These are phyloP conservation scores for Leptinotarsa juncta DNA, from an alignment of 2,888 invertebrate species.

Conservation along the genomic window DNA sequence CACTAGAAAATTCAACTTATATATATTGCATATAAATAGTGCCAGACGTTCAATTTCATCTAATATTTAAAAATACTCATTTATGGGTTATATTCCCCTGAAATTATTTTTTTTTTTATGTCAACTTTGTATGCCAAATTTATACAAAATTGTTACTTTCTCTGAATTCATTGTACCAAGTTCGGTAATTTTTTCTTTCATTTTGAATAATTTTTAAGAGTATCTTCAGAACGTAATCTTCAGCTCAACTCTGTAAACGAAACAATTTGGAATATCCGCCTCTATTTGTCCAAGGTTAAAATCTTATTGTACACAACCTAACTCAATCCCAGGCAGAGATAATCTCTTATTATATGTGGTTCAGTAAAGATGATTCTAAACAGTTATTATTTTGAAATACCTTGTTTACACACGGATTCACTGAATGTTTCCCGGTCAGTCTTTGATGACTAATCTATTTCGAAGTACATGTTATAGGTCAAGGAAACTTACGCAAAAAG, in stretches of 20 bases:
- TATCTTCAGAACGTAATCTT: too few species aligned
- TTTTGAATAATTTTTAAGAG: too few species aligned
- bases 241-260: neutral
- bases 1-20: too few species aligned
- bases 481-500: neutral
- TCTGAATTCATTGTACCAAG: too few species aligned
- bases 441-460: neutral
- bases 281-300: neutral
- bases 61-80: too few species aligned
- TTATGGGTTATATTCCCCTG: too few species aligned
- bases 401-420: slow-evolving; percentile 34
- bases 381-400: slow-evolving; percentile 31
- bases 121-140: too few species aligned
- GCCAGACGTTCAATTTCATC: too few species aligned
- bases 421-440: slow-evolving; percentile 29
- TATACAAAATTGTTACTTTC: too few species aligned
- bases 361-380: slow-evolving; percentile 36
- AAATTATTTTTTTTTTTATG: too few species aligned
- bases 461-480: slow-evolving; percentile 7
- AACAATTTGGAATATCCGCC: neutral
- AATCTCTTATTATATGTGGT: slow-evolving; percentile 26
- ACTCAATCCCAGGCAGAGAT: slow-evolving; percentile 30
- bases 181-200: too few species aligned
- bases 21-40: too few species aligned
- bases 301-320: slow-evolving; percentile 40